These are phyloP conservation scores for Octodonta nipae DNA, from an alignment of 2,888 invertebrate genomes.

Conservation along the genomic window DNA sequence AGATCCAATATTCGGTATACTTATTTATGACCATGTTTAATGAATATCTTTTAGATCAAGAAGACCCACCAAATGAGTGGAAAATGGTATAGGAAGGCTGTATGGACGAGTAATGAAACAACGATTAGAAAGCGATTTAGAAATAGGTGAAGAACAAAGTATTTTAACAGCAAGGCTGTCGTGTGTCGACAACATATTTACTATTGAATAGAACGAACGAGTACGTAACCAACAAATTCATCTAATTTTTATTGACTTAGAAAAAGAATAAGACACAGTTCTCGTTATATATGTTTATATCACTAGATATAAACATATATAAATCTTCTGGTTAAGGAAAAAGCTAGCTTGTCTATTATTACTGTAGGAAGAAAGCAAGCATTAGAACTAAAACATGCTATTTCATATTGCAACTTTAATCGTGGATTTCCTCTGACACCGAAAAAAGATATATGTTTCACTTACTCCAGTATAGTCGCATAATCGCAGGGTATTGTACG, in stretches of 20 bases:
- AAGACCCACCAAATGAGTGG: too few relatives aligned
- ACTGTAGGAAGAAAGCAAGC: too few relatives aligned
- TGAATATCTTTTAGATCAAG: too few relatives aligned
- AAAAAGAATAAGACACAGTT: neutral
- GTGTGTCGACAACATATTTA: neutral
- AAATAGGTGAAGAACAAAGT: conserved; percentile 1
- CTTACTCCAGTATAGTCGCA: conserved; percentile 88
- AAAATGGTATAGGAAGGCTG: too few relatives aligned
- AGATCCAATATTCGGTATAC: too few relatives aligned
- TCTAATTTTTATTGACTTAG: neutral
- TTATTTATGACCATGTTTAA: too few relatives aligned
- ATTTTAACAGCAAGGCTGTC: neutral
- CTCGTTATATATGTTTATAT: too few relatives aligned
- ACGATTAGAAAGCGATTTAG: neutral
- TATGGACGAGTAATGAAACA: neutral
- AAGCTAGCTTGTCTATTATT: too few relatives aligned
- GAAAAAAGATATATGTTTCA: conserved; percentile 10
- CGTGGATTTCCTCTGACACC: neutral
- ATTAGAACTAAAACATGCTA: too few relatives aligned
- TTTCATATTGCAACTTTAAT: conserved; percentile 2
- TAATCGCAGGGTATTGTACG: conserved; percentile 80
- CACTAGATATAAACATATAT: too few relatives aligned
- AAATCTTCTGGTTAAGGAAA: too few relatives aligned
- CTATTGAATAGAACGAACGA: neutral
- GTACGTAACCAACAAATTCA: neutral